These are phyloP conservation scores for Fregata magnificens DNA, from an alignment of 2,113 vertebrate species.

Conservation along the genomic window DNA sequence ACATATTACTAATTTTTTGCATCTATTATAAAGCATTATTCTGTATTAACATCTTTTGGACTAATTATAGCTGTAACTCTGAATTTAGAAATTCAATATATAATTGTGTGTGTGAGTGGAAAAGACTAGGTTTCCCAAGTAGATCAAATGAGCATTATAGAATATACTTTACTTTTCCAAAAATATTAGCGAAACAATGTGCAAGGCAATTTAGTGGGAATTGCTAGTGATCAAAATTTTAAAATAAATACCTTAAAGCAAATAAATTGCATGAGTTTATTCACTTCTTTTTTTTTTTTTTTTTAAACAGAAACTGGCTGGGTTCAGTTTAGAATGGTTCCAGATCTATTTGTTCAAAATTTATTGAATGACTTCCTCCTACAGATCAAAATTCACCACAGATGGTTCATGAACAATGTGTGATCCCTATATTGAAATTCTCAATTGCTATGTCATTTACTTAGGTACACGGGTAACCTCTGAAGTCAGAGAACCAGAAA, in stretches of 20 bases:
- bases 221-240: not conserved
- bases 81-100: not conserved
- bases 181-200: not conserved
- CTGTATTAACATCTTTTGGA: not conserved
- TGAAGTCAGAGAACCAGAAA: not conserved
- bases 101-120: not conserved
- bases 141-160: not conserved
- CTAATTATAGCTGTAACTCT: not conserved
- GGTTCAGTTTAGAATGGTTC: not conserved
- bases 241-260: not conserved
- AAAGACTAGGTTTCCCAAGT: not conserved
- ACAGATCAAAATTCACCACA: not conserved
- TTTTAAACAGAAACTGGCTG: not conserved
- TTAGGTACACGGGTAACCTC: not conserved
- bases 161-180: not conserved
- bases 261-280: not conserved
- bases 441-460: not conserved
- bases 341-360: not conserved
- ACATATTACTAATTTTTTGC: not conserved
- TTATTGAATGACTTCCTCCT: not conserved
- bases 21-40: not conserved
- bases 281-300: not conserved
- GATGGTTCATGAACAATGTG: not conserved
- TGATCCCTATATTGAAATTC: not conserved
- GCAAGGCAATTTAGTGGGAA: not conserved